Base-by-base conservation (phyloP, 1,140 invertebrate genomes). In the Monomorium pharaonis region DNA sequence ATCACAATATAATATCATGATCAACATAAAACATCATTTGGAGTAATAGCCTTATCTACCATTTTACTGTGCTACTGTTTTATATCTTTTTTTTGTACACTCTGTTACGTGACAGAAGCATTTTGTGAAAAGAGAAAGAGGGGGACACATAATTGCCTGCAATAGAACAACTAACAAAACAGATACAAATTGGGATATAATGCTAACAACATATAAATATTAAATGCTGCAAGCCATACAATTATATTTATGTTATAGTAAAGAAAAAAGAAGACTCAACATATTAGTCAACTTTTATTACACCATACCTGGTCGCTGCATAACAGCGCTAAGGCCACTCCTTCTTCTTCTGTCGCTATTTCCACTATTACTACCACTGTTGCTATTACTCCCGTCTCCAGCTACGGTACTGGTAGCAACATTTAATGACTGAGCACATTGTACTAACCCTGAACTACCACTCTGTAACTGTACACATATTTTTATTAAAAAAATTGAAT, bases 301-400 rank as follows among this genome's bases (percentile, higher is more conserved):
- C 9, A 10, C 33, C 94, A 58, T 96, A 98, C 98, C 98, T 96
- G 98, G 98, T 89, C 98, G 95, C 93, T 98, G 98, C 85, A 97
- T 98, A 1, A 98, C 98, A 6, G 98, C 98, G 0, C 97, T 96
- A 12, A 98, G 95, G 86, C 98, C 98, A 44, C 97, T 97, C 67
- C 97, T 95, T 89, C 98, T 95, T 78, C 97, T 97, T 89, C 98
- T 95, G 94, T 95, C 88, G 93, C 95, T 86, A 94, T 95, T 78
- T 91, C 95, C 84, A 65, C 88, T 89, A 63, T 93, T 86, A 88
- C 88, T 94, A 14, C 95, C 94, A 72, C 94, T 96, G 33, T 94
- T 95, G 84, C 93, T 95, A 63, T 93, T 92, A 85, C 93, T 94
- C 27, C 91, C 89, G 67, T 95, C 93, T 51, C 93, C 92, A 70